Conservation (phyloP, 2,113 vertebrate genomes). For the Istiophorus platypterus region DNA sequence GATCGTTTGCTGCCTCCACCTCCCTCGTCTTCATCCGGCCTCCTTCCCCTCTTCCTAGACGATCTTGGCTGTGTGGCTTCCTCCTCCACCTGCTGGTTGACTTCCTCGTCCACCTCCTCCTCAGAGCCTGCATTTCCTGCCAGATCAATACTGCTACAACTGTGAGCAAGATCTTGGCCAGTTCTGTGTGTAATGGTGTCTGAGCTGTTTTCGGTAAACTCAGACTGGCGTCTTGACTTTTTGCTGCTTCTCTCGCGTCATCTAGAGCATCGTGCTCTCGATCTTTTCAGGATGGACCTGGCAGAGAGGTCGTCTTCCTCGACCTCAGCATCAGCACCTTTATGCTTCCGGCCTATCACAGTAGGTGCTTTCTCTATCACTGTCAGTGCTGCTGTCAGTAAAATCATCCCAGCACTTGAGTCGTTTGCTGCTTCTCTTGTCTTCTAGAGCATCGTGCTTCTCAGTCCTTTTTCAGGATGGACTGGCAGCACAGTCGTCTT, state of each 20-base stretch:
- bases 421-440: neutral
- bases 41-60: neutral
- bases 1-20: neutral
- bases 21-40: accelerated
- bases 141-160: neutral
- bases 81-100: neutral
- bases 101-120: neutral
- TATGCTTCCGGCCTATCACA: neutral
- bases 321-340: neutral
- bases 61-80: neutral
- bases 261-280: neutral
- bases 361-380: neutral
- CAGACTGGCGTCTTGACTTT: neutral
- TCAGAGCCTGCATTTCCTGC: neutral
- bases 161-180: neutral
- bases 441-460: neutral
- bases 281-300: neutral
- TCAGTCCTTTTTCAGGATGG: neutral
- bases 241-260: neutral
- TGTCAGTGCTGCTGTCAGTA: neutral
- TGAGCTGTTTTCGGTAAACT: no score
- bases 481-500: neutral
- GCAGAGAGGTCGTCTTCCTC: neutral
- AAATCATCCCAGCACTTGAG: neutral
- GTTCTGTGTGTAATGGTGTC: neutral